phyloP scores from a whole-genome alignment of 2,888 invertebrate species.

The Rhingia campestris region DNA sequence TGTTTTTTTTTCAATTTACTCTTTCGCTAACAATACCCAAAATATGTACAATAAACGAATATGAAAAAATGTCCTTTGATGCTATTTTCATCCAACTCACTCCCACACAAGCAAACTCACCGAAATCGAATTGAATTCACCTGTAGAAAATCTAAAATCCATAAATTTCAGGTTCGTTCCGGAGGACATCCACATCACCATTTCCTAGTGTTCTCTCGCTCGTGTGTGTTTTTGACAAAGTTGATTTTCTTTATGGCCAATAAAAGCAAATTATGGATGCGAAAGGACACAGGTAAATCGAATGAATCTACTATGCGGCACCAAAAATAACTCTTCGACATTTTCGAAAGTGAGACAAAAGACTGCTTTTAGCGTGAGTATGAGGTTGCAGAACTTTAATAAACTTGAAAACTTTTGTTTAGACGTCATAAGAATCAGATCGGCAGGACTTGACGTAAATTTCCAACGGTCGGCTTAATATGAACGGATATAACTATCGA shows the following conservation, averaged over 20 bases:
- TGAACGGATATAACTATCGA: too few relatives aligned
- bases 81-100: neutral
- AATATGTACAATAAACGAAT: too few relatives aligned
- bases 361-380: too few relatives aligned
- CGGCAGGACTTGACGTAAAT: too few relatives aligned
- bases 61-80: conserved; percentile 3
- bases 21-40: conserved; percentile 33
- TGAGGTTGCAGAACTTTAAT: too few relatives aligned
- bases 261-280: conserved; percentile 31
- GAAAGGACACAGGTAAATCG: neutral
- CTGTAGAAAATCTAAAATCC: conserved; percentile 69
- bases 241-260: conserved; percentile 24
- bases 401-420: too few relatives aligned
- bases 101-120: neutral
- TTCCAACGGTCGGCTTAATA: too few relatives aligned
- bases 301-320: too few relatives aligned
- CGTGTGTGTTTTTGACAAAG: conserved; percentile 12
- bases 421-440: too few relatives aligned
- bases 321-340: too few relatives aligned
- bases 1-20: conserved; percentile 27
- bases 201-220: conserved; percentile 10
- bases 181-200: conserved; percentile 12
- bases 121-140: conserved; percentile 33
- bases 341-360: too few relatives aligned
- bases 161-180: conserved; percentile 57